Percentiles rank a stretch among this genome's conserved stretches.
Evolutionary conservation across 2,797 vertebrate species (phyloP).

Genomic region (Helicolenus hilgendorfi): DNA sequence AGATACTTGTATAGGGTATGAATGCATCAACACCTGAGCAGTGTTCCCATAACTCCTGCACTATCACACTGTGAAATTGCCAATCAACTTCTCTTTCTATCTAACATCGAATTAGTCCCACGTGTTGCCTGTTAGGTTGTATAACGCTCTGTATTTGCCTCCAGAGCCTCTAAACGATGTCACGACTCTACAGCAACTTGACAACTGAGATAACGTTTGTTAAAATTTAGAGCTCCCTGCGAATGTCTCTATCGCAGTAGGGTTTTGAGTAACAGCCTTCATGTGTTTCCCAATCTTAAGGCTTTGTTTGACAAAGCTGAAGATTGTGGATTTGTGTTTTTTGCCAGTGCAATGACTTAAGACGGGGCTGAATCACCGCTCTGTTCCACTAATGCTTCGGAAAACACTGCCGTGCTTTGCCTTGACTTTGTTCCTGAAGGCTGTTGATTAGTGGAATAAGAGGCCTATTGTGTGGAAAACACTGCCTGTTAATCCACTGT

Average conservation of each 20-base stretch:
- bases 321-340: constrained; percentile 63
- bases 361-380: constrained; percentile 62
- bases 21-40: not conserved
- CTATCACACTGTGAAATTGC: not conserved
- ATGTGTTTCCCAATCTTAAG: constrained; percentile 50
- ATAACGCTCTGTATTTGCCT: not conserved
- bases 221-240: not conserved
- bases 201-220: constrained; percentile 5
- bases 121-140: not conserved
- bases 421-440: constrained; percentile 63
- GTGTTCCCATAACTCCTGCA: not conserved
- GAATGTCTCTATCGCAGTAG: not conserved
- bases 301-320: constrained; percentile 67
- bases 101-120: not conserved
- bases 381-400: constrained; percentile 67
- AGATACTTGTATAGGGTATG: not conserved
- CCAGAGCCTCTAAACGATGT: not conserved
- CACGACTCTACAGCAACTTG: not conserved
- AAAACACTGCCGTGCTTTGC: constrained; percentile 54
- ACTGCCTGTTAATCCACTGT: constrained; percentile 70
- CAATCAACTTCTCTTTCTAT: not conserved
- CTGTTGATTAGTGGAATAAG: constrained; percentile 72
- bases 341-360: constrained; percentile 63
- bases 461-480: constrained; percentile 72
- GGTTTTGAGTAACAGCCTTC: constrained; percentile 27